Evolutionary conservation across 92 coral and sea anemone species (phyloP).

Genomic region (Umimayanthus kanabou): DNA sequence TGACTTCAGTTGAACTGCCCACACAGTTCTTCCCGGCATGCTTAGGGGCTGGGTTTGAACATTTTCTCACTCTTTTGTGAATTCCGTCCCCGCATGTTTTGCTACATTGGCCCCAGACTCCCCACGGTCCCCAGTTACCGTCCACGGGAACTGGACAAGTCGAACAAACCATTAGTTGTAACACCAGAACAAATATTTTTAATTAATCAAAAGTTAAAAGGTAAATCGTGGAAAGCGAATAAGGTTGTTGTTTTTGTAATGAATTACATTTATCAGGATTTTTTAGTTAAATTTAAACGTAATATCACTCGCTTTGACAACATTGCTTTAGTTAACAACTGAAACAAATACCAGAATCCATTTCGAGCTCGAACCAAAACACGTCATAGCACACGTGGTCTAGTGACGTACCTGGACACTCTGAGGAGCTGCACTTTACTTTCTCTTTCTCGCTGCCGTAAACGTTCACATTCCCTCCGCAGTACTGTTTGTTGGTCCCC

Average conservation of each 20-base stretch:
- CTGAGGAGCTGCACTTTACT: conserved; percentile 51
- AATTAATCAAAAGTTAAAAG: too few species aligned
- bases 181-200: too few species aligned
- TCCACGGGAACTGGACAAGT: conserved; percentile 10
- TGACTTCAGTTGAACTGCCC: conserved; percentile 21
- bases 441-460: conserved; percentile 57
- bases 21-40: conserved; percentile 45
- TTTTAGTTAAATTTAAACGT: too few species aligned
- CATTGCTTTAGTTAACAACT: background rate
- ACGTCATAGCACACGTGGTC: background rate
- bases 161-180: too few species aligned
- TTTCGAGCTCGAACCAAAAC: background rate
- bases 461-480: conserved; percentile 60
- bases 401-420: conserved; percentile 62
- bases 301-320: too few species aligned
- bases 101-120: conserved; percentile 56
- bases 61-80: conserved; percentile 52
- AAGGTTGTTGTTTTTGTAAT: too few species aligned
- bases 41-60: conserved; percentile 52
- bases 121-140: conserved; percentile 64
- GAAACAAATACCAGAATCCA: background rate
- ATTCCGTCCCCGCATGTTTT: conserved; percentile 61
- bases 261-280: too few species aligned
- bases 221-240: too few species aligned
- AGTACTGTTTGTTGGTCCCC: conserved; percentile 53